These are phyloP conservation scores for Rhorus exstirpatorius DNA, from an alignment of 2,888 invertebrate species.

Conservation along the genomic window DNA sequence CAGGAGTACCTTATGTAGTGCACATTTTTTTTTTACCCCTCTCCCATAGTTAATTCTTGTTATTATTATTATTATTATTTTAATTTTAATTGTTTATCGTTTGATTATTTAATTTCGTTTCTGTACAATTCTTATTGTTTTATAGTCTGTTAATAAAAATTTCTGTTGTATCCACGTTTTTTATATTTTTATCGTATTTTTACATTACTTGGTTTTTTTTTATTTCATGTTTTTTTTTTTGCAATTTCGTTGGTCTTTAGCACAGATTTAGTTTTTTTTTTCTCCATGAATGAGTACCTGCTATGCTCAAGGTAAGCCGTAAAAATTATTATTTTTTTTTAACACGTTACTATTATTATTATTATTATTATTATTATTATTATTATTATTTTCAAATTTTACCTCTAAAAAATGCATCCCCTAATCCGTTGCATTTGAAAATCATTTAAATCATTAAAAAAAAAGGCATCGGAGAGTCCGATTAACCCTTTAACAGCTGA, in stretches of 20 bases:
- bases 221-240: slow-evolving; percentile 51
- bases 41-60: slow-evolving; percentile 62
- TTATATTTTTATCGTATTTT: slow-evolving; percentile 30
- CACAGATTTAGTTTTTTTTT: slow-evolving; percentile 32
- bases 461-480: no score
- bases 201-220: slow-evolving; percentile 46
- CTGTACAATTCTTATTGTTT: slow-evolving; percentile 63
- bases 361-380: neutral
- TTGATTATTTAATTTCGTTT: slow-evolving; percentile 59
- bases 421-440: no score
- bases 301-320: slow-evolving; percentile 51
- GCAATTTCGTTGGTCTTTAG: slow-evolving; percentile 37
- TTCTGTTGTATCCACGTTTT: slow-evolving; percentile 63
- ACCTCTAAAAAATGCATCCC: no score
- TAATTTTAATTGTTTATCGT: slow-evolving; percentile 52
- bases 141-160: slow-evolving; percentile 69
- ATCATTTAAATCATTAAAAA: no score
- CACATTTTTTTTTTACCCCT: slow-evolving; percentile 47
- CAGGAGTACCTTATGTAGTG: slow-evolving; percentile 84
- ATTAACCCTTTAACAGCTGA: no score
- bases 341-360: neutral
- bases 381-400: neutral
- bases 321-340: slow-evolving; percentile 26
- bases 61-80: slow-evolving; percentile 37
- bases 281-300: slow-evolving; percentile 55